Evolutionary conservation across 2,113 vertebrate species (phyloP).

Genomic region (Phalacrocorax aristotelis): DNA sequence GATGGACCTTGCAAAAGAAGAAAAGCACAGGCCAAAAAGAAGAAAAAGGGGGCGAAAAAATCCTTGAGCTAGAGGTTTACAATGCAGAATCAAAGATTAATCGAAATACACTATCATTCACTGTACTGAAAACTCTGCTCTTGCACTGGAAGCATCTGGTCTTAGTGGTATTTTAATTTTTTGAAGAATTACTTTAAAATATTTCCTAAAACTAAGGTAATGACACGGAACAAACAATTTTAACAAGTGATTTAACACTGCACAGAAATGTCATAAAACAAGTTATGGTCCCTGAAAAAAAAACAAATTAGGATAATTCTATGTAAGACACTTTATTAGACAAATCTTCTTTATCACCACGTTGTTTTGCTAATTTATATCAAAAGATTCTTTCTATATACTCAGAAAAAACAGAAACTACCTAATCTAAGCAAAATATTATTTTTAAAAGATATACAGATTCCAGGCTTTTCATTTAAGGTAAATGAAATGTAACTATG

Average conservation of each 20-base stretch:
- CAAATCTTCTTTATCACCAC: background rate
- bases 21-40: background rate
- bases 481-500: background rate
- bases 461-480: background rate
- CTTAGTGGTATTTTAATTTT: background rate
- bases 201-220: background rate
- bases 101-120: background rate
- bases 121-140: background rate
- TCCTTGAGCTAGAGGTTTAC: background rate
- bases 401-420: background rate
- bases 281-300: background rate
- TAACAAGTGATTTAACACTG: background rate
- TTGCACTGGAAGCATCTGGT: background rate
- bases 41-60: background rate
- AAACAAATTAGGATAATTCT: background rate
- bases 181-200: background rate
- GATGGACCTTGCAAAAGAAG: background rate
- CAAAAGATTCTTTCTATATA: background rate
- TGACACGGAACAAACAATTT: background rate
- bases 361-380: background rate
- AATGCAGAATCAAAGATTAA: background rate
- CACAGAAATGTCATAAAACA: background rate
- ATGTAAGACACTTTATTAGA: background rate
- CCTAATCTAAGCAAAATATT: background rate
- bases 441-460: background rate